Percentiles rank a stretch among this genome's conserved stretches.
Evolutionary conservation across 1,140 invertebrate genomes (phyloP).

Genomic region (Drepana arcuata): DNA sequence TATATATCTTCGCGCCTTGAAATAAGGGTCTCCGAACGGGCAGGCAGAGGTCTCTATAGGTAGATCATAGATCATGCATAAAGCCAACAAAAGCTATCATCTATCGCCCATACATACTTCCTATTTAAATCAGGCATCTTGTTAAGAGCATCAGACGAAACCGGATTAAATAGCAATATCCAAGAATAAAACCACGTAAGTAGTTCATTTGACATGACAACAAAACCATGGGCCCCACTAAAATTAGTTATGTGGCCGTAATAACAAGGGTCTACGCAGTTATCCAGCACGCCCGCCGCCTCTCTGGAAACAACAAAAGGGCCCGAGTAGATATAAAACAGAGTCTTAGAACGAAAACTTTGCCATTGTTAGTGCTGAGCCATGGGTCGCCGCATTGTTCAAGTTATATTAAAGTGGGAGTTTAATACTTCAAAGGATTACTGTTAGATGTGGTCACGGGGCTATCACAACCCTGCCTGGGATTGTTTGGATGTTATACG

Average conservation of each 20-base stretch:
- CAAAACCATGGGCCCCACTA: too few species aligned
- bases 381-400: constrained; percentile 45
- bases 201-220: too few species aligned
- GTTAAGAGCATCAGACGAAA: too few species aligned
- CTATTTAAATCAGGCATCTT: too few species aligned
- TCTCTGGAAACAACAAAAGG: constrained; percentile 26
- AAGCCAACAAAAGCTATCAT: too few species aligned
- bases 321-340: constrained; percentile 37
- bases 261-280: constrained; percentile 20
- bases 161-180: too few species aligned
- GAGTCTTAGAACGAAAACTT: constrained; percentile 47
- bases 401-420: constrained; percentile 48
- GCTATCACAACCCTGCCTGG: constrained; percentile 13
- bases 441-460: constrained; percentile 33
- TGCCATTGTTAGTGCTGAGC: constrained; percentile 39
- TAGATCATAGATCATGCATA: too few species aligned
- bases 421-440: constrained; percentile 53
- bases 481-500: constrained; percentile 10
- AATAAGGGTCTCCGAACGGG: too few species aligned
- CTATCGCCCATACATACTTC: too few species aligned
- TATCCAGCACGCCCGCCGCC: constrained; percentile 12
- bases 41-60: too few species aligned
- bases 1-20: too few species aligned
- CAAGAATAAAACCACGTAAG: too few species aligned
- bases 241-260: constrained; percentile 29